A percentile compares a stretch with the other conserved stretches of the same genome.
phyloP scores from a whole-genome alignment of 1,140 invertebrate genomes.

The Nephotettix cincticeps region DNA sequence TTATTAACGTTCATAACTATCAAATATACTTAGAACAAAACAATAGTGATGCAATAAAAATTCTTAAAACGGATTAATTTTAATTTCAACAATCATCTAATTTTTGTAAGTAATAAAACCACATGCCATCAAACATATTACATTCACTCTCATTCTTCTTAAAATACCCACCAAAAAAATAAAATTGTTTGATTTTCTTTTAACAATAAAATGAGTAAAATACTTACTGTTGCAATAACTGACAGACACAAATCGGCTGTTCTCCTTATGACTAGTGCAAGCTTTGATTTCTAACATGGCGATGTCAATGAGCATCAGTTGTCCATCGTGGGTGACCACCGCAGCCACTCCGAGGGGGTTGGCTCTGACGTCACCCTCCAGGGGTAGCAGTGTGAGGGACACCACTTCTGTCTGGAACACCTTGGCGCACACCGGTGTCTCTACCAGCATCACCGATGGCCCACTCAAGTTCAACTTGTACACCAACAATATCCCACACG shows the following conservation, averaged over 20 bases:
- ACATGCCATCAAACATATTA: no score
- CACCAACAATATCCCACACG: slow-evolving; percentile 29
- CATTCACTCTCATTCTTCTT: no score
- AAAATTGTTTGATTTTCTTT: no score
- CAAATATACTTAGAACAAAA: no score
- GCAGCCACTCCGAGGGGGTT: slow-evolving; percentile 49
- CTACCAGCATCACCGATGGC: slow-evolving; percentile 55
- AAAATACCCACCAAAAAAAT: no score
- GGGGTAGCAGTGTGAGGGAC: slow-evolving; percentile 57
- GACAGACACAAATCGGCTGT: slow-evolving; percentile 69
- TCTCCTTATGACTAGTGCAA: slow-evolving; percentile 58
- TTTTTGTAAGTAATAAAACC: no score
- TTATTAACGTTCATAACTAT: no score
- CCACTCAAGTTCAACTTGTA: slow-evolving; percentile 27
- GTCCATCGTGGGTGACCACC: slow-evolving; percentile 67
- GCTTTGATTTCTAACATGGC: slow-evolving; percentile 61
- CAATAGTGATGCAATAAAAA: no score
- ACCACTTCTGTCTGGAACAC: slow-evolving; percentile 63
- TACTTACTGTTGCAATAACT: slow-evolving; percentile 71
- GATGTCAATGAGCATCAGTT: slow-evolving; percentile 64
- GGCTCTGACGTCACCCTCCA: slow-evolving; percentile 31
- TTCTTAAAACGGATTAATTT: no score
- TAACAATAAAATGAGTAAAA: slow-evolving; percentile 32
- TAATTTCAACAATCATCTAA: no score
- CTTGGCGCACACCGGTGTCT: slow-evolving; percentile 60